Percentiles rank a stretch among this genome's conserved stretches.
phyloP scores from a whole-genome alignment of 1,140 invertebrate genomes.

The Tetramorium alpestre region DNA sequence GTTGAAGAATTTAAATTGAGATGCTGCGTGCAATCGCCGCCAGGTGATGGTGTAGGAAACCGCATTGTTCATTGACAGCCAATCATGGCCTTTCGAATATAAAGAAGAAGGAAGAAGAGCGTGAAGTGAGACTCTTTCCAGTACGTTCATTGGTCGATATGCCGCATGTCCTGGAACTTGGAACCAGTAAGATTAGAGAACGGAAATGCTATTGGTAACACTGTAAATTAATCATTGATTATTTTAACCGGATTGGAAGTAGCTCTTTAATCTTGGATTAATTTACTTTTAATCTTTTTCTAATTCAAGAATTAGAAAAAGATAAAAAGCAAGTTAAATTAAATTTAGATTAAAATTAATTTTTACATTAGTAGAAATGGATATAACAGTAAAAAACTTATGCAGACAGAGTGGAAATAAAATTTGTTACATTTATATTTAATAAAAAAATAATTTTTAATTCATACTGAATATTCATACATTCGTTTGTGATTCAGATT shows the following conservation, averaged over 20 bases:
- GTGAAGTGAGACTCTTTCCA: not conserved
- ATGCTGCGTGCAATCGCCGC: not conserved
- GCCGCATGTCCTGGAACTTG: too few species aligned
- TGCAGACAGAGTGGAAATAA: not conserved
- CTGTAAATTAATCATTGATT: too few species aligned
- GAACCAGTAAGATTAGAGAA: too few species aligned
- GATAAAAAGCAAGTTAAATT: not conserved
- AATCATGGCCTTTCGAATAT: not conserved
- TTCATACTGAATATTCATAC: not conserved
- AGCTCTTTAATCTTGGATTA: too few species aligned
- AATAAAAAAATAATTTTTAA: not conserved
- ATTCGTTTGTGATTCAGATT: not conserved
- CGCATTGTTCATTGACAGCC: not conserved
- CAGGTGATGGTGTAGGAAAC: not conserved
- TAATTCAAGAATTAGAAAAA: not conserved
- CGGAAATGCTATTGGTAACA: too few species aligned
- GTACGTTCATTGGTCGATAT: not conserved
- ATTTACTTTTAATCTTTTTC: too few species aligned
- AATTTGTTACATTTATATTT: not conserved
- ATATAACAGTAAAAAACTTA: not conserved
- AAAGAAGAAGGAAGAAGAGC: not conserved
- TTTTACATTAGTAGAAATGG: too few species aligned
- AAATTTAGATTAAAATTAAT: too few species aligned
- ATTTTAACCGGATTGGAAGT: too few species aligned
- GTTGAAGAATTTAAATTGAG: constrained; percentile 64